Conservation (phyloP, 2,888 invertebrate species). For the Mythimna ferrago region DNA sequence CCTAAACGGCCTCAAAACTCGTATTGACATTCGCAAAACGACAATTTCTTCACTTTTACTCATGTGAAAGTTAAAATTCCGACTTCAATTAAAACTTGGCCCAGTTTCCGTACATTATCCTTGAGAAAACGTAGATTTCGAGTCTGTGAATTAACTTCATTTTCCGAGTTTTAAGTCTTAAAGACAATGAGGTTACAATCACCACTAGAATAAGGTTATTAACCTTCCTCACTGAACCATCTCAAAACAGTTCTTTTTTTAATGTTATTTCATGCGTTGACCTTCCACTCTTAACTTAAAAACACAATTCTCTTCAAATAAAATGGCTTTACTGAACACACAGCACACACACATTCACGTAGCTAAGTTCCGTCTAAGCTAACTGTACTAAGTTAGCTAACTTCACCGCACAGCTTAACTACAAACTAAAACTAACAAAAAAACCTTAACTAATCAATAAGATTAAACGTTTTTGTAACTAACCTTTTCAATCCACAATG, state of each 20-base stretch:
- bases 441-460: conserved; percentile 43
- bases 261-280: conserved; percentile 25
- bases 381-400: conserved; percentile 63
- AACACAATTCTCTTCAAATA: conserved; percentile 53
- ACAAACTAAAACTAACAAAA: conserved; percentile 39
- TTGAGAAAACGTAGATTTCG: conserved; percentile 62
- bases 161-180: conserved; percentile 20
- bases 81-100: conserved; percentile 64
- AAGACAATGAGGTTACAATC: conserved; percentile 45
- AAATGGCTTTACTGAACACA: conserved; percentile 42
- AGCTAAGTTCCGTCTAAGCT: conserved; percentile 58
- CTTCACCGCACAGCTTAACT: conserved; percentile 48
- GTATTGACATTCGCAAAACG: conserved; percentile 60
- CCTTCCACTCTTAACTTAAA: conserved; percentile 44
- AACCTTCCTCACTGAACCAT: conserved; percentile 34
- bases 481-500: conserved; percentile 71
- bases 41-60: conserved; percentile 69
- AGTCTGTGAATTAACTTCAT: conserved; percentile 42
- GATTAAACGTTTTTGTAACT: conserved; percentile 53
- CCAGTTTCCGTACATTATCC: conserved; percentile 64
- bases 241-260: conserved; percentile 16
- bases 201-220: conserved; percentile 38
- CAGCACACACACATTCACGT: conserved; percentile 41
- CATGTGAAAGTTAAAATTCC: conserved; percentile 65
- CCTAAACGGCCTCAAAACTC: conserved; percentile 53